Base-by-base conservation (phyloP, 2,888 invertebrate genomes). In the Hirtodrosophila histrioides region DNA sequence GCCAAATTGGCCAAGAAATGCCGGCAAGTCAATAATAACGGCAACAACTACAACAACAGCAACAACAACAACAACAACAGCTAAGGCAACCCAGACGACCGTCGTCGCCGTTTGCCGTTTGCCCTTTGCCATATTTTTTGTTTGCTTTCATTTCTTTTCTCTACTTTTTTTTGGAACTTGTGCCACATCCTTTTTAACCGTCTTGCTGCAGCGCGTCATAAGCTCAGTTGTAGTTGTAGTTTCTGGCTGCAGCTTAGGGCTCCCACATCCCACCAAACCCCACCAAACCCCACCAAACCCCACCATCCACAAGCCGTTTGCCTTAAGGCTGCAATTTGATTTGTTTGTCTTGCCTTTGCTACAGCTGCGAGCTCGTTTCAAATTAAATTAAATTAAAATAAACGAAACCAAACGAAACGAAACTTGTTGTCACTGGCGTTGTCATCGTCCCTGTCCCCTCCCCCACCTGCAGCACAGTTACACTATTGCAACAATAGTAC, bases 1-100 rank as follows among this genome's bases (percentile, higher is more conserved):
- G 80, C 68, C 76, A 87, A 85, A 85, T 85, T 85, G 84, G 86
- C 80, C 77, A 86, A 83, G 80, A 82, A 80, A 79, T 79, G 76
- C 67, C 64, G 60, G 57, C 66, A 68, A 76, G 72, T 71, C 76
- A 76, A 76, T 75, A 75, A 75, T 68, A 75, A 68, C 55, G 48
- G 35, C 58, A 69, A 68, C 35, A 48, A 35, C 50, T 24, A 9
- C 39, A 24, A 6, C 50, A 31, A 9, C 39, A 24, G 4, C 33
- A 35, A 9, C 58, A 50, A 3, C 40, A 24, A 7, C 45, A 24
- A 39, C 41, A 41, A 11, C 39, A 36, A 39, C 35, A 39, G 10
- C 17, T 7, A 8, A 36, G 37, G 39, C 45, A 44, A 48, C 56
- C 53, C 65, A 82, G 63, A 83, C 73, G 57, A 75, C 41, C 51